Evolutionary conservation across 2,113 vertebrate genomes (phyloP).

Genomic region (Axis porcinus): DNA sequence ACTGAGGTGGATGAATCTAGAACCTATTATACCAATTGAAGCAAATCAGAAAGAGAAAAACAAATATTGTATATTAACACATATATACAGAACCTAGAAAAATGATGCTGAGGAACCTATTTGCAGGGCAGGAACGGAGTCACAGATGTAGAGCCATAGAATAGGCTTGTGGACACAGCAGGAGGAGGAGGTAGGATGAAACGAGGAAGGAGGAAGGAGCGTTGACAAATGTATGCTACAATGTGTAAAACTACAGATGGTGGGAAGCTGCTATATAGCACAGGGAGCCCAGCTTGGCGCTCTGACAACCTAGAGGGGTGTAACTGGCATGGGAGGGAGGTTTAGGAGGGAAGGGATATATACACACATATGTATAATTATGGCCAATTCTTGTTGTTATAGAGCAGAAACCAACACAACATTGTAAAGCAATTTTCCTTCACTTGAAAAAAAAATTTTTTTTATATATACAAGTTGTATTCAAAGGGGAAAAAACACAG

Average conservation of each 20-base stretch:
- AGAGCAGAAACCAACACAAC: neutral
- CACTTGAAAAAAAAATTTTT: neutral
- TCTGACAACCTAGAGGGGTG: neutral
- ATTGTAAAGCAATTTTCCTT: neutral
- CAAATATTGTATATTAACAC: neutral
- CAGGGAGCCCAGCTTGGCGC: neutral
- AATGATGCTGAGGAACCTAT: neutral
- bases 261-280: neutral
- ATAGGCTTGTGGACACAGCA: neutral
- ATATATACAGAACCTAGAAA: neutral
- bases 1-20: neutral
- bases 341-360: neutral
- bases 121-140: neutral
- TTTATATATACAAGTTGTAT: neutral
- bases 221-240: neutral
- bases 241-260: neutral
- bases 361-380: neutral
- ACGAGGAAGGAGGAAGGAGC: fast-evolving
- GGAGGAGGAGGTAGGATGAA: neutral
- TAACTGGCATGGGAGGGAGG: neutral
- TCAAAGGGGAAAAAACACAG: neutral
- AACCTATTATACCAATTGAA: neutral
- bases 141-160: neutral
- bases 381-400: fast-evolving
- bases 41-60: neutral